Percentiles rank a stretch among this genome's conserved stretches.
Conservation (phyloP, 2,113 vertebrate species). For the Gorsachius goisagi region DNA sequence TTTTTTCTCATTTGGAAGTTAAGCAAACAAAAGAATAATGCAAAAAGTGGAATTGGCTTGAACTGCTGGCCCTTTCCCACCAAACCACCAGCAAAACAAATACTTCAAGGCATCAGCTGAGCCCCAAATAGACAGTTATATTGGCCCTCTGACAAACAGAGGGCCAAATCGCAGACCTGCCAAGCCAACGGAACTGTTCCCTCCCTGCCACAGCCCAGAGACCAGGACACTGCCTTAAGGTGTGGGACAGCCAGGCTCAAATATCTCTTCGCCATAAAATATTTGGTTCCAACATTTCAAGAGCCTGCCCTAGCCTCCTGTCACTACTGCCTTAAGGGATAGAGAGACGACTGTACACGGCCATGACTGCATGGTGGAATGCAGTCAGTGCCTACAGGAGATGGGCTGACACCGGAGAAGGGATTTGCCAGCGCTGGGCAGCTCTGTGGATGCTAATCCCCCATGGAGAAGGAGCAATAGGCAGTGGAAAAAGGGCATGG, state of each 20-base stretch:
- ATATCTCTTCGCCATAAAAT: neutral
- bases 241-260: neutral
- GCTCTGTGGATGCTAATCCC: neutral
- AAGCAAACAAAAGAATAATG: neutral
- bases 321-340: neutral
- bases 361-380: rapidly evolving
- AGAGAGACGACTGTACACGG: neutral
- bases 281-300: neutral
- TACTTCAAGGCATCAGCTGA: neutral
- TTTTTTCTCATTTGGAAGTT: neutral
- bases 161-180: neutral
- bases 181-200: rapidly evolving
- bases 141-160: neutral
- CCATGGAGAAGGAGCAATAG: neutral
- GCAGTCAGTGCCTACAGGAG: neutral
- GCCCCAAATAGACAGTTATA: neutral
- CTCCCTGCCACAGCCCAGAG: neutral
- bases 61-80: neutral
- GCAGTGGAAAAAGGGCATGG: neutral
- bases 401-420: neutral
- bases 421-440: neutral
- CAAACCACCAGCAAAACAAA: neutral
- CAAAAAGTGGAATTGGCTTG: neutral
- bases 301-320: neutral
- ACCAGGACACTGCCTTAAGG: neutral